Conservation (phyloP, 2,113 vertebrate species). For the Chlorodrepanis virens region DNA sequence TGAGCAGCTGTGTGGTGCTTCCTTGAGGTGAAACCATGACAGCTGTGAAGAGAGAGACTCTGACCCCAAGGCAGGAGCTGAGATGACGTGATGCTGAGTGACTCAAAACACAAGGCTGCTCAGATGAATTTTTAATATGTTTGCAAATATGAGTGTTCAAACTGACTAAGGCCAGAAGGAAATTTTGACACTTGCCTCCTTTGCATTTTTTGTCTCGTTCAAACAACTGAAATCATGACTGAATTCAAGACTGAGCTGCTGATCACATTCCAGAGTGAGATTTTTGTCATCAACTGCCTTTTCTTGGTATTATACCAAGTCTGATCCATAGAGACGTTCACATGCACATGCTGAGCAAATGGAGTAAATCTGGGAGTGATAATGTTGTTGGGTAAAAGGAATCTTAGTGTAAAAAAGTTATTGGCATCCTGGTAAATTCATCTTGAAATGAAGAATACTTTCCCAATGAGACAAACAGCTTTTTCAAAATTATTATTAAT, state of each 20-base stretch:
- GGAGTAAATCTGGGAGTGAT: not conserved
- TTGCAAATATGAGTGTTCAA: not conserved
- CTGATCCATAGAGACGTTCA: rapidly evolving
- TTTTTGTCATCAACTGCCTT: not conserved
- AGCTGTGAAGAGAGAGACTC: not conserved
- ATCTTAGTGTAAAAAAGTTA: not conserved
- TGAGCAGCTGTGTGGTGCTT: not conserved
- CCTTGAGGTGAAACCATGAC: not conserved
- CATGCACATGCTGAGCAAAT: not conserved
- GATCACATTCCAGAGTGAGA: not conserved
- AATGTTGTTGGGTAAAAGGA: not conserved
- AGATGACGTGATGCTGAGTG: not conserved
- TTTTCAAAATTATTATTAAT: not conserved
- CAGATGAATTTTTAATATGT: not conserved
- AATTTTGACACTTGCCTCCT: not conserved
- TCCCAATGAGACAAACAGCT: not conserved
- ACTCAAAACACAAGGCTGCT: not conserved
- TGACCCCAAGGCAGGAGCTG: not conserved
- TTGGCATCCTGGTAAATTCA: not conserved
- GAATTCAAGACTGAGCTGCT: not conserved
- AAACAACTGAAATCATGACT: not conserved
- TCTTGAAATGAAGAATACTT: not conserved
- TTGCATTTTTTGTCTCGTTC: not conserved
- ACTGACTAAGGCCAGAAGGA: not conserved
- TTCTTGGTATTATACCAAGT: not conserved